These are phyloP conservation scores for Zapornia atra DNA, from an alignment of 2,113 vertebrate genomes.

Conservation along the genomic window DNA sequence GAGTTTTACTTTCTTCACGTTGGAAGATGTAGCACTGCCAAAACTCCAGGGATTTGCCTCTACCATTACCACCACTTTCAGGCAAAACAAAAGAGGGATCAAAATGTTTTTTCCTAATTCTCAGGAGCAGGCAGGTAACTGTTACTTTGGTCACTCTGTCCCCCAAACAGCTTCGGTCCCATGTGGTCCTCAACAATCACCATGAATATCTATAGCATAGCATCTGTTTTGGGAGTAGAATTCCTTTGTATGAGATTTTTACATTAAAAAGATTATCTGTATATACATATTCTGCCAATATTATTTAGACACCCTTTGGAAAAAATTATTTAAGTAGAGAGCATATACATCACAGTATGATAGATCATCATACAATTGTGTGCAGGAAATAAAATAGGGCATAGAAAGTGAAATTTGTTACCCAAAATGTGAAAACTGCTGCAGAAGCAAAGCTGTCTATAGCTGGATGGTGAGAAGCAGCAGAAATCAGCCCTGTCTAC, in stretches of 20 bases:
- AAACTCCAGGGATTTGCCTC: neutral
- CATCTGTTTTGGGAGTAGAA: neutral
- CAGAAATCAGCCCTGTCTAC: neutral
- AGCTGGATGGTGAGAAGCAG: neutral
- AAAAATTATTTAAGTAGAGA: neutral
- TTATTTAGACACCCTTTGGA: neutral
- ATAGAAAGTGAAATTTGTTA: neutral
- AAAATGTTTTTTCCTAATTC: neutral
- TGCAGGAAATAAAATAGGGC: neutral
- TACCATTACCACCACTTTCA: neutral
- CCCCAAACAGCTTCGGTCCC: neutral
- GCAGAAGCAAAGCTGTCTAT: neutral
- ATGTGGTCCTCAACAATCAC: neutral
- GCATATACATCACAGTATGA: neutral
- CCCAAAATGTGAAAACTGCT: neutral
- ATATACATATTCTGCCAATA: neutral
- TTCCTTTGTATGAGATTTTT: neutral
- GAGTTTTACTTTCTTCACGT: neutral
- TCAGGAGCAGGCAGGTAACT: neutral
- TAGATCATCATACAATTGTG: neutral
- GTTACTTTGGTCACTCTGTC: neutral
- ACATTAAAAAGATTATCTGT: neutral
- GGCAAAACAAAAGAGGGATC: neutral
- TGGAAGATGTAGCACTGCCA: neutral
- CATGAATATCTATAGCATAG: neutral